These are phyloP conservation scores for Helogale parvula DNA, from an alignment of 2,113 vertebrate species.

Conservation along the genomic window DNA sequence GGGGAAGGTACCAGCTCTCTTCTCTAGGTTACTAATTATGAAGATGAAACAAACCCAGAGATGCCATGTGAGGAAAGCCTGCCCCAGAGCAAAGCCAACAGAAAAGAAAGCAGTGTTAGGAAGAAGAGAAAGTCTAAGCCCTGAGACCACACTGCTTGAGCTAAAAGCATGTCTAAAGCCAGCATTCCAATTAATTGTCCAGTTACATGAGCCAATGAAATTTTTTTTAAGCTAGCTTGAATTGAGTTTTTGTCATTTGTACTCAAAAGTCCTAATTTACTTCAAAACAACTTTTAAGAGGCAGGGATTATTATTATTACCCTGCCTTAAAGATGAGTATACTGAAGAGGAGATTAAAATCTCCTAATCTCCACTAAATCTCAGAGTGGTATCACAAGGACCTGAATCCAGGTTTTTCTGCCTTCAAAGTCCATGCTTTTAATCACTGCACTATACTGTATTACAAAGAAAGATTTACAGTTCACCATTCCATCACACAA, in stretches of 20 bases:
- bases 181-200: neutral
- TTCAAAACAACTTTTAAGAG: neutral
- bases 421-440: neutral
- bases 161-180: neutral
- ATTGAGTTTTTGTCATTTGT: neutral
- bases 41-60: neutral
- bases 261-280: neutral
- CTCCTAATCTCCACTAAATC: neutral
- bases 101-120: neutral
- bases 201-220: neutral
- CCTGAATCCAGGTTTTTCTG: neutral
- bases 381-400: neutral
- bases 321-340: neutral
- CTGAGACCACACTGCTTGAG: neutral
- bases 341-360: slow-evolving; percentile 23
- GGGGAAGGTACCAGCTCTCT: neutral
- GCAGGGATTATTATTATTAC: slow-evolving; percentile 28
- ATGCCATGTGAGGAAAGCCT: neutral
- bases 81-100: neutral
- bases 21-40: neutral
- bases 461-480: neutral
- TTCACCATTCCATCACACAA: neutral
- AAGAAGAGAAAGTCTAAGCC: neutral
- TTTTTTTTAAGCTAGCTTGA: neutral
- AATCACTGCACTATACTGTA: neutral